phyloP scores from a whole-genome alignment of 2,888 invertebrate genomes.

The Mactromeris polynyma region DNA sequence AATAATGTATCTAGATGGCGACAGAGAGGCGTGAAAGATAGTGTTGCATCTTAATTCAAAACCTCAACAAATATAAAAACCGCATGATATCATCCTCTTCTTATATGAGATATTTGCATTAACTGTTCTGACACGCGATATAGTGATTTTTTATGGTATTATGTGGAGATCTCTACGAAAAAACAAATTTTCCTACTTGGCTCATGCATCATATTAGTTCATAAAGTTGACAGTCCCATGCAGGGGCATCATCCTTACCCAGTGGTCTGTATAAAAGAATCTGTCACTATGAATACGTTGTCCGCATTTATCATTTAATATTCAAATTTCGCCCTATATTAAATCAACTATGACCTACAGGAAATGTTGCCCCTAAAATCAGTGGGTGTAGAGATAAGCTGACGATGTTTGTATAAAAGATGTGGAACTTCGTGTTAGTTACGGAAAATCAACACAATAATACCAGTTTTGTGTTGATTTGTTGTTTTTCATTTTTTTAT shows the following conservation, averaged over 20 bases:
- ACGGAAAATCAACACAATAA: neutral
- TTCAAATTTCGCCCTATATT: neutral
- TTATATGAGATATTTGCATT: neutral
- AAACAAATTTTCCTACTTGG: neutral
- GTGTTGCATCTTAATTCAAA: neutral
- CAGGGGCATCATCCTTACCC: neutral
- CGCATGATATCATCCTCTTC: neutral
- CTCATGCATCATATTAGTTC: neutral
- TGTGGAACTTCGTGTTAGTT: neutral
- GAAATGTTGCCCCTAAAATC: neutral
- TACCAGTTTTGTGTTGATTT: neutral
- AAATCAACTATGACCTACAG: neutral
- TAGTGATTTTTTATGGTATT: neutral
- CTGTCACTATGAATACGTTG: neutral
- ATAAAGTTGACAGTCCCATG: neutral
- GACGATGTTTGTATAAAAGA: neutral
- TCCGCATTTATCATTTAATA: slow-evolving; percentile 5
- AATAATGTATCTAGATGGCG: neutral
- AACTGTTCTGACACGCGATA: neutral
- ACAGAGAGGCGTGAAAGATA: neutral
- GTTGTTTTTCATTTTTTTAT: neutral
- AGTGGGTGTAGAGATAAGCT: neutral
- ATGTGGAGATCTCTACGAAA: neutral
- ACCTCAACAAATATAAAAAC: neutral
- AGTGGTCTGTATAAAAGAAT: neutral